Evolutionary conservation across 2,113 vertebrate genomes (phyloP).

Genomic region (Heliornis fulica): DNA sequence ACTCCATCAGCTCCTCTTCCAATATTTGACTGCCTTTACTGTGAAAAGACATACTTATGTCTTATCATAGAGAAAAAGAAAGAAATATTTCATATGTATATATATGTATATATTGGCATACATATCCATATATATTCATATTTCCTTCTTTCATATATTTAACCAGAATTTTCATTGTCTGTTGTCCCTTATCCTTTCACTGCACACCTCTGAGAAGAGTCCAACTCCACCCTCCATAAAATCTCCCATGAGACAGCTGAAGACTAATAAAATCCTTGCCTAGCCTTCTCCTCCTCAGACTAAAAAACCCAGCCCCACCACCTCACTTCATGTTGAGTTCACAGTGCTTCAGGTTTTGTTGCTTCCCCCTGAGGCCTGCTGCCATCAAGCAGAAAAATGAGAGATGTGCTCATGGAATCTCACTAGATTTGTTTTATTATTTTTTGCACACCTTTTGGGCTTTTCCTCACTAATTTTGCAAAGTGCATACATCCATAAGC

Average conservation of each 20-base stretch:
- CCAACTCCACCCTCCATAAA: not conserved
- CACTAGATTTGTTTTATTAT: not conserved
- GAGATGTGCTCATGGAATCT: not conserved
- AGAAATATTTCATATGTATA: no score
- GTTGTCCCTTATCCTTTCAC: not conserved
- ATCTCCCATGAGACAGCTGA: not conserved
- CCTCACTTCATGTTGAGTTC: not conserved
- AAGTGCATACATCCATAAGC: not conserved
- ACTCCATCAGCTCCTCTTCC: not conserved
- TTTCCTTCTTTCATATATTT: no score
- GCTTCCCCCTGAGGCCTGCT: not conserved
- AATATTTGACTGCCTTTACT: not conserved
- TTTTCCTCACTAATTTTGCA: not conserved
- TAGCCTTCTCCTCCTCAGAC: not conserved
- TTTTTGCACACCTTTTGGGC: not conserved
- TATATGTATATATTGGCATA: no score
- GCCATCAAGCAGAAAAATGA: not conserved
- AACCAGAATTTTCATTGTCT: not conserved
- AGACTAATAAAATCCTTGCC: not conserved
- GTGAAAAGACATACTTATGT: not conserved
- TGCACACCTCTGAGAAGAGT: not conserved
- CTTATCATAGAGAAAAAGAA: no score
- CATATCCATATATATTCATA: no score
- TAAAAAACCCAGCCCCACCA: not conserved
- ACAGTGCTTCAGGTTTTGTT: not conserved